Conservation (phyloP, 2,888 invertebrate genomes). For the Podabrus alpinus region DNA sequence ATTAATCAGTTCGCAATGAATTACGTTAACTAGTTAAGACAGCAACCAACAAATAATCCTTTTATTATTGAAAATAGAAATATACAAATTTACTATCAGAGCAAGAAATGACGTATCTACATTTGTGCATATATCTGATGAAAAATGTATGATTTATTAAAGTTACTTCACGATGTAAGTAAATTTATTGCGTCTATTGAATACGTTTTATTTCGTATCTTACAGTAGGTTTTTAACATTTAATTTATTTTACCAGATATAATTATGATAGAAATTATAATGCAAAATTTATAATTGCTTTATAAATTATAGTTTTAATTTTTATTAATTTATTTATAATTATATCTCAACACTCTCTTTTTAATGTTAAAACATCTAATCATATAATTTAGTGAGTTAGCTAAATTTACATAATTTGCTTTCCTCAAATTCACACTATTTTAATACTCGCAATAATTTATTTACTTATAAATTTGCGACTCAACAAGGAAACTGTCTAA, state of each 20-base stretch:
- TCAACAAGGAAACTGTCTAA: no score
- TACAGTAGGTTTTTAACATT: background rate
- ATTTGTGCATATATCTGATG: conserved; percentile 4
- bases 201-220: background rate
- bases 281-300: background rate
- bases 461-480: no score
- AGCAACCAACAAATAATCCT: conserved; percentile 12
- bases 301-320: background rate
- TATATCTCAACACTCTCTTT: background rate
- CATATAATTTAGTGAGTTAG: background rate
- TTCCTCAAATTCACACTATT: background rate
- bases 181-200: background rate
- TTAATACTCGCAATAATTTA: no score
- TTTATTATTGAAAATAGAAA: conserved; percentile 6
- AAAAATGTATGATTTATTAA: conserved; percentile 6
- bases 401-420: background rate
- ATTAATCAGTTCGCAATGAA: conserved; percentile 36
- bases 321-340: background rate
- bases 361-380: background rate
- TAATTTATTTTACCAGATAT: background rate
- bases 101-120: background rate
- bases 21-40: conserved; percentile 35
- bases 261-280: background rate
- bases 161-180: background rate
- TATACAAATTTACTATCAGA: conserved; percentile 1